These are phyloP conservation scores for Brenthis hecate DNA, from an alignment of 2,888 invertebrate genomes.

Conservation along the genomic window DNA sequence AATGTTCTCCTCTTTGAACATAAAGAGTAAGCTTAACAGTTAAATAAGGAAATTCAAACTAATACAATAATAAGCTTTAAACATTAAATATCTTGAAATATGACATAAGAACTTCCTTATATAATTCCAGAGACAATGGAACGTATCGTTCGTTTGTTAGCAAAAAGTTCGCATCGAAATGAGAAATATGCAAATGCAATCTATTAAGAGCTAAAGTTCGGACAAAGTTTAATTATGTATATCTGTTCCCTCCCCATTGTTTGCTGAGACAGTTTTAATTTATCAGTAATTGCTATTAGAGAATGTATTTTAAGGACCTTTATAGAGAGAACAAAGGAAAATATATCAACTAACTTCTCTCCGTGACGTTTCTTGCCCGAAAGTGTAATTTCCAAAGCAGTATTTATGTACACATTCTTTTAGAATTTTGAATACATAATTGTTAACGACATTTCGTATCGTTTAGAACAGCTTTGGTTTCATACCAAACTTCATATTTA, in stretches of 20 bases:
- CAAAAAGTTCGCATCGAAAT: conserved; percentile 28
- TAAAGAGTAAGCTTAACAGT: no score
- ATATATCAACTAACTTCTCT: not conserved
- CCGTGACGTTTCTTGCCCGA: no score
- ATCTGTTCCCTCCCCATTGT: conserved; percentile 20
- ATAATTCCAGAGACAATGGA: not conserved
- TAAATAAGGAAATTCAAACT: no score
- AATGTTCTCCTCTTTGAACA: no score
- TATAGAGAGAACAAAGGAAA: not conserved
- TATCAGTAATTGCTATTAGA: conserved; percentile 26
- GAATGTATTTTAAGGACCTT: conserved; percentile 5
- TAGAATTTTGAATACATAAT: no score
- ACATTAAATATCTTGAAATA: not conserved
- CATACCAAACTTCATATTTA: no score
- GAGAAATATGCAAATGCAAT: conserved; percentile 41
- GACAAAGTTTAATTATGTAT: conserved; percentile 31
- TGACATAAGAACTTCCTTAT: not conserved
- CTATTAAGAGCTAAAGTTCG: conserved; percentile 35
- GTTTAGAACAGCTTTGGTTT: no score
- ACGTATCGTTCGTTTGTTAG: conserved; percentile 18
- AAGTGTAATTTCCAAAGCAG: no score
- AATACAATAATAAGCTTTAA: no score
- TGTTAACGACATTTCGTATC: no score
- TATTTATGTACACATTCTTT: no score
- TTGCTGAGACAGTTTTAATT: conserved; percentile 20